Evolutionary conservation across 2,888 invertebrate genomes (phyloP), one percentile per base, ranked within the genome.

Genomic region (Coelinius sp.): DNA sequence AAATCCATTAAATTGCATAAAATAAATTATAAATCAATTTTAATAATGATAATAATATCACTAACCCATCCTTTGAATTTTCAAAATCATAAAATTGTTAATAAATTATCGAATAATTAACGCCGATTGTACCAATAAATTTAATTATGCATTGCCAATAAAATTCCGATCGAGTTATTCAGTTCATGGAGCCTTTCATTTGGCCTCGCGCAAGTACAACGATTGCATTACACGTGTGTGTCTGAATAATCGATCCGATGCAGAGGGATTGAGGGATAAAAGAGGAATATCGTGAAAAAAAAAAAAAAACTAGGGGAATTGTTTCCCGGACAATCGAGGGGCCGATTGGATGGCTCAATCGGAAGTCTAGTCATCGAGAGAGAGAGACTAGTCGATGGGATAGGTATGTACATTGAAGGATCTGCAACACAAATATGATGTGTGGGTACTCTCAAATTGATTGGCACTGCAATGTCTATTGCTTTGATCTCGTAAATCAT

Each of bases 81-180:
- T n/a, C n/a, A n/a, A n/a, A n/a, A n/a, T n/a, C n/a, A n/a, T n/a
- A n/a, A n/a, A n/a, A n/a, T n/a, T n/a, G n/a, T n/a, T n/a, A n/a
- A n/a, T n/a, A 22, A 22, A 49, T 49, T 49, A 8, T 5, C 20
- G 10, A 49, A 17, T 14, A 49, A 49, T 10, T 20, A 49, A 49
- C 62, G 59, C 64, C 70, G 65, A 75, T 75, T 75, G 67, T 70
- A 72, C 68, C 71, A 56, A 46, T 64, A 64, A 56, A 75, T 75
- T 68, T 68, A 66, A 75, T 75, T 71, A 68, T 63, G 31, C 70
- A 24, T 49, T 65, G 68, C 63, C 49, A 64, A 71, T 68, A 71
- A 69, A 70, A 68, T 63, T 25, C 24, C 31, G 52, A 73, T 74
- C 66, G 27, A 41, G 59, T 74, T 72, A 66, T 52, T 49, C 22